These are phyloP conservation scores for Distichodus sexfasciatus DNA, from an alignment of 2,797 vertebrate species.

Conservation along the genomic window DNA sequence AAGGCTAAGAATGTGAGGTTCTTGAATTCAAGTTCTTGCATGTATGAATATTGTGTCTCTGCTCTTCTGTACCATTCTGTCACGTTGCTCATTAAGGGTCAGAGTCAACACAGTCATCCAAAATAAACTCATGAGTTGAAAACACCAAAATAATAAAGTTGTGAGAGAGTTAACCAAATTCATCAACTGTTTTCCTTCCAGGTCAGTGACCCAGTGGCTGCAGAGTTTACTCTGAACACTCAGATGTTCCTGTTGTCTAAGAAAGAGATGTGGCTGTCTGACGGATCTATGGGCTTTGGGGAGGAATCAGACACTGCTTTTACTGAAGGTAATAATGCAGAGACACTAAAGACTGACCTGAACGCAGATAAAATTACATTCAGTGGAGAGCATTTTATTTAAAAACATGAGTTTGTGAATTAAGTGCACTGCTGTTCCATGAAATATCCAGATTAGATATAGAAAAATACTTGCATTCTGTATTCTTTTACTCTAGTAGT, in stretches of 20 bases:
- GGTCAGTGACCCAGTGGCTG: slow-evolving; percentile 83
- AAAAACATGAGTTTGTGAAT: too few species aligned
- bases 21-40: too few species aligned
- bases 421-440: not conserved
- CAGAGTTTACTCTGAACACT: slow-evolving; percentile 85
- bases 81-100: too few species aligned
- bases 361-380: too few species aligned
- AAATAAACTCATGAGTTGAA: too few species aligned
- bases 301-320: slow-evolving; percentile 80
- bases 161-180: too few species aligned
- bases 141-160: too few species aligned
- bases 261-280: slow-evolving; percentile 82
- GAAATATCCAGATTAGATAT: not conserved
- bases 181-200: slow-evolving; percentile 47
- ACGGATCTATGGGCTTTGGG: slow-evolving; percentile 83
- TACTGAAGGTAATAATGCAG: slow-evolving; percentile 69
- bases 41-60: too few species aligned
- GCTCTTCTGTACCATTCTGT: too few species aligned
- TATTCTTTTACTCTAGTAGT: not conserved
- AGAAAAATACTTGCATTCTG: not conserved
- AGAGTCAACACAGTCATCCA: too few species aligned
- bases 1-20: too few species aligned
- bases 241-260: slow-evolving; percentile 84
- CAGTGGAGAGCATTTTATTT: too few species aligned
- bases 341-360: not conserved